Conservation (phyloP, 2,888 invertebrate species). For the Malacosoma neustria region DNA sequence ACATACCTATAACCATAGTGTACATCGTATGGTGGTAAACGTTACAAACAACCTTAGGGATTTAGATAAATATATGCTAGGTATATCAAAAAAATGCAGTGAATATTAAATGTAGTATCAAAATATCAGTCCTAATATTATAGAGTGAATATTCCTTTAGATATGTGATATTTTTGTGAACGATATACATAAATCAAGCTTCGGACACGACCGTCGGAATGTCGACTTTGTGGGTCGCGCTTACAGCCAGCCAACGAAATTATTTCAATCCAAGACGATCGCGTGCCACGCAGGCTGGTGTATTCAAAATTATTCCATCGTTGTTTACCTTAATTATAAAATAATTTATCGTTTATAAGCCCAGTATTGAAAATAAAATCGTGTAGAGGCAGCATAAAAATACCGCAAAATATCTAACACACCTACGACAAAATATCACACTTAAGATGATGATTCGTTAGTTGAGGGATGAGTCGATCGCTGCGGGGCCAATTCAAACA, state of each 20-base stretch:
- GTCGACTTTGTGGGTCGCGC: background rate
- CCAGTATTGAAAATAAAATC: constrained; percentile 35
- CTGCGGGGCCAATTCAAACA: constrained; percentile 62
- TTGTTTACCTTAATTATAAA: constrained; percentile 52
- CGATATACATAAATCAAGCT: constrained; percentile 17
- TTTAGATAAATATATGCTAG: constrained; percentile 57
- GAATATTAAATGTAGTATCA: constrained; percentile 72
- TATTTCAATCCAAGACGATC: constrained; percentile 21
- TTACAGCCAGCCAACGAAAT: constrained; percentile 42
- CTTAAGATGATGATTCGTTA: constrained; percentile 44
- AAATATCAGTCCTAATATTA: constrained; percentile 63
- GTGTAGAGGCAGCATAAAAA: constrained; percentile 50
- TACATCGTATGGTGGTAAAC: constrained; percentile 59
- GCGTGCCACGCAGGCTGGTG: constrained; percentile 38
- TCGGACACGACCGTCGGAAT: background rate
- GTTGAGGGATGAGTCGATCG: constrained; percentile 17
- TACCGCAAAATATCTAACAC: constrained; percentile 55
- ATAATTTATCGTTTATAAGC: constrained; percentile 53
- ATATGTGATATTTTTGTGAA: constrained; percentile 66
- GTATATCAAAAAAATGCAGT: constrained; percentile 62
- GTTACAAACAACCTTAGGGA: constrained; percentile 56
- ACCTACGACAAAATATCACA: constrained; percentile 68
- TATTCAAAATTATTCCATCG: constrained; percentile 34
- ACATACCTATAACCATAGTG: constrained; percentile 60
- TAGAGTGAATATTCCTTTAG: constrained; percentile 53